These are phyloP conservation scores for Pseudomyrmex cubaensis DNA, from an alignment of 1,140 invertebrate species.

Conservation along the genomic window DNA sequence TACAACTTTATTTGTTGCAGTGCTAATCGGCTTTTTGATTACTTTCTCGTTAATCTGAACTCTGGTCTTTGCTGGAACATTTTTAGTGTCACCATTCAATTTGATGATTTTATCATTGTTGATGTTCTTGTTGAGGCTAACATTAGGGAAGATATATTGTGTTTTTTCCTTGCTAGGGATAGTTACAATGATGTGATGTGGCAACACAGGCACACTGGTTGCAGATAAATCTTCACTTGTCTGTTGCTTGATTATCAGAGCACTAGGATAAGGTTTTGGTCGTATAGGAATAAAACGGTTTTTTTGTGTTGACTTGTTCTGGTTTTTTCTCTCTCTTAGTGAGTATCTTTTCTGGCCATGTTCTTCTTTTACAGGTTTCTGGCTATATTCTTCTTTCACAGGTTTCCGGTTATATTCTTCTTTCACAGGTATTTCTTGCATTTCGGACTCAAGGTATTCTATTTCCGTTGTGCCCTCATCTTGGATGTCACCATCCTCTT, in stretches of 20 bases:
- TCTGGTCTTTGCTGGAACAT: not conserved
- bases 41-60: not conserved
- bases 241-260: not conserved
- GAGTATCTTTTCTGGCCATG: too few relatives aligned
- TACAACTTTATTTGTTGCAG: not conserved
- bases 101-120: not conserved
- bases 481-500: not conserved
- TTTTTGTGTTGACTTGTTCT: not conserved
- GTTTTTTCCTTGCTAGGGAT: not conserved
- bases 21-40: not conserved
- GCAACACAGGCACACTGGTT: not conserved
- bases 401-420: too few relatives aligned
- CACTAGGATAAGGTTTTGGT: conserved; percentile 1
- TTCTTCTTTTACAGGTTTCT: too few relatives aligned
- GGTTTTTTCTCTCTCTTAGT: too few relatives aligned
- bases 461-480: not conserved
- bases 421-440: too few relatives aligned
- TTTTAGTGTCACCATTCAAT: not conserved
- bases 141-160: not conserved
- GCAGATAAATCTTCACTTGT: not conserved
- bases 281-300: conserved; percentile 20
- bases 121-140: not conserved
- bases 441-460: not conserved
- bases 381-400: too few relatives aligned
- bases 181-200: not conserved